These are phyloP conservation scores for Hydropsyche betteni DNA, from an alignment of 2,888 invertebrate genomes.

Conservation along the genomic window DNA sequence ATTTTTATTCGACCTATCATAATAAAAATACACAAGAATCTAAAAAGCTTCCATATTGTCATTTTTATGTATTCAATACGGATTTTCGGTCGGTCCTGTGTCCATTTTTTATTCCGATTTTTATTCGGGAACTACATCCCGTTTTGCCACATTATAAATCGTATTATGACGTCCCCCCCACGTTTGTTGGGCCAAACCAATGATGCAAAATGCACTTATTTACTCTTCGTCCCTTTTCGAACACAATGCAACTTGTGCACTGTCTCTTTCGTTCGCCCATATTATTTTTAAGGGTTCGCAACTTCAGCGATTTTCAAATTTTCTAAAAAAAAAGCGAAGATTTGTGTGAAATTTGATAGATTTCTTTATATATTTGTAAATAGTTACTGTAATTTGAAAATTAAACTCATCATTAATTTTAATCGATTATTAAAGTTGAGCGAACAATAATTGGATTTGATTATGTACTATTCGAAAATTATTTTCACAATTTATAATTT, in stretches of 20 bases:
- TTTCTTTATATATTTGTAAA: too few species aligned
- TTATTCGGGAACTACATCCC: conserved; percentile 48
- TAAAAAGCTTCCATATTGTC: too few species aligned
- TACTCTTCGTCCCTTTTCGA: conserved; percentile 45
- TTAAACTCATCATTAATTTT: too few species aligned
- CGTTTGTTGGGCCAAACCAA: conserved; percentile 42
- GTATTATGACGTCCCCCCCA: conserved; percentile 45
- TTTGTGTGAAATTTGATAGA: too few species aligned
- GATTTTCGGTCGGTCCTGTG: conserved; percentile 38
- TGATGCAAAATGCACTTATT: conserved; percentile 52
- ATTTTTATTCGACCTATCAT: too few species aligned
- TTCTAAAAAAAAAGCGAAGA: not conserved
- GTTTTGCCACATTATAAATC: conserved; percentile 48
- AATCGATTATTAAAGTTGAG: too few species aligned
- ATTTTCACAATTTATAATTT: too few species aligned
- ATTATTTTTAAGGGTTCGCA: conserved; percentile 50
- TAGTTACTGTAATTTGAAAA: too few species aligned
- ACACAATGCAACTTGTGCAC: conserved; percentile 36
- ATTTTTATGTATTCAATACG: too few species aligned
- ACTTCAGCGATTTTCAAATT: not conserved
- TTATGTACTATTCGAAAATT: too few species aligned
- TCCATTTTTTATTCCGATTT: conserved; percentile 45
- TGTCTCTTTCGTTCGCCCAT: conserved; percentile 47
- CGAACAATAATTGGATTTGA: too few species aligned
- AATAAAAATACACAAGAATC: too few species aligned